Evolutionary conservation across 1,140 invertebrate species (phyloP).

Genomic region (Ditylenchus dipsaci): DNA sequence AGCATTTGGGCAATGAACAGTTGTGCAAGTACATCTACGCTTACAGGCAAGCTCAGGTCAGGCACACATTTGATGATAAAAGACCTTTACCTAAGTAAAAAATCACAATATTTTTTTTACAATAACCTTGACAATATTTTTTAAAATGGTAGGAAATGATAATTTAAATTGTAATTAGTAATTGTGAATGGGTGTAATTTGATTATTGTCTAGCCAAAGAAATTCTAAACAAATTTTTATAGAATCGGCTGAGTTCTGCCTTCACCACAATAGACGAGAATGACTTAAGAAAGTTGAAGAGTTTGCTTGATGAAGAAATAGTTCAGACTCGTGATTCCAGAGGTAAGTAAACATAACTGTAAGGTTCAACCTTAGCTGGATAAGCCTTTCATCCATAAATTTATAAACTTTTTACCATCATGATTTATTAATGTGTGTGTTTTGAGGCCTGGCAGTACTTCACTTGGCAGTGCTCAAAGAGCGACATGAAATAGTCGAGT

Average conservation of each 20-base stretch:
- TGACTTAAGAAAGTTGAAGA: constrained; percentile 41
- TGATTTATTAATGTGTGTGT: no score
- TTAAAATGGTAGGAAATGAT: no score
- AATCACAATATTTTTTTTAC: no score
- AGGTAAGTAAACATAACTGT: constrained; percentile 28
- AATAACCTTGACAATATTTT: no score
- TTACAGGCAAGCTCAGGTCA: constrained; percentile 52
- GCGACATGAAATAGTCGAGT: constrained; percentile 53
- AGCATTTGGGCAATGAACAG: constrained; percentile 49
- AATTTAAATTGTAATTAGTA: no score
- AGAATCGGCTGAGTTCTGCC: constrained; percentile 36
- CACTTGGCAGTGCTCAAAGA: constrained; percentile 53
- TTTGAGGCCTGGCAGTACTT: constrained; percentile 46
- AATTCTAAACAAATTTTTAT: constrained; percentile 10
- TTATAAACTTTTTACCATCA: no score
- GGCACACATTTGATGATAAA: no score
- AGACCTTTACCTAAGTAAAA: constrained; percentile 11
- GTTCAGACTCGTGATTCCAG: constrained; percentile 46
- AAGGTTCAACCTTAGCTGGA: no score
- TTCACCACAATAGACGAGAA: constrained; percentile 50
- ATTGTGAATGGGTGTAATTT: no score
- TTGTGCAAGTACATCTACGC: constrained; percentile 44
- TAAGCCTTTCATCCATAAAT: no score
- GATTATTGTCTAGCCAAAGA: no score
- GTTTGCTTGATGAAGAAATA: constrained; percentile 40